Base-by-base conservation (phyloP, 2,113 vertebrate genomes). In the Varanus komodoensis region DNA sequence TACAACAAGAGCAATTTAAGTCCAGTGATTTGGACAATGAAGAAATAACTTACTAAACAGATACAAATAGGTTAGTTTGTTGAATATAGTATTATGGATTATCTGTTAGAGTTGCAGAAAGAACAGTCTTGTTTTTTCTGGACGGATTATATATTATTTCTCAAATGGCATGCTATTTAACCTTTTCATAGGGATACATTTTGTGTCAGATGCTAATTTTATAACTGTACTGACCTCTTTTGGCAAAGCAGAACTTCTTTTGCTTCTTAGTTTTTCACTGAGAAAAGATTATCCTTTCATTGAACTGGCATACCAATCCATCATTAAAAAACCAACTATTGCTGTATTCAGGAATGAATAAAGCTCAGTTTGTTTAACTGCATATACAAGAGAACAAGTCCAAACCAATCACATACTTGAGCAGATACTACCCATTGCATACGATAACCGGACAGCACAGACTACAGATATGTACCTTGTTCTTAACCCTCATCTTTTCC, bases 151-250 rank as follows among this genome's bases (percentile, higher is more conserved):
- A 87, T 44, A 67, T 83, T 6, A 17, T 34, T 78, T 78, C 57
- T 44, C 32, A 85, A 81, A 90, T 34, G 14, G 0, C 50, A 87
- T 4, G 54, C 0, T 15, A 69, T 44, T 67, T 48, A 87, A 9
- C 77, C 15, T 95, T 57, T 32, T 71, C 88, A 61, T 54, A 90
- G 82, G 38, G 83, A 92, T 84, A 89, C 29, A 19, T 61, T 67
- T 83, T 29, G 89, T 94, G 57, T 75, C 61, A 12, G 8, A 88
- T 89, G 68, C 21, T 82, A 57, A 84, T 93, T 54, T 79, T 3
- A 1, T 87, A 87, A 94, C 85, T 32, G 27, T 1, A 29, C 6
- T 89, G 86, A 90, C 64, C 27, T 92, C 11, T 78, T 74, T 85
- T 88, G 73, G 44, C 19, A 87, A n/a, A 93, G 44, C 52, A 27